Percentiles rank a stretch among this genome's conserved stretches.
These are phyloP conservation scores for Allacma fusca DNA, from an alignment of 2,888 invertebrate species.

Conservation along the genomic window DNA sequence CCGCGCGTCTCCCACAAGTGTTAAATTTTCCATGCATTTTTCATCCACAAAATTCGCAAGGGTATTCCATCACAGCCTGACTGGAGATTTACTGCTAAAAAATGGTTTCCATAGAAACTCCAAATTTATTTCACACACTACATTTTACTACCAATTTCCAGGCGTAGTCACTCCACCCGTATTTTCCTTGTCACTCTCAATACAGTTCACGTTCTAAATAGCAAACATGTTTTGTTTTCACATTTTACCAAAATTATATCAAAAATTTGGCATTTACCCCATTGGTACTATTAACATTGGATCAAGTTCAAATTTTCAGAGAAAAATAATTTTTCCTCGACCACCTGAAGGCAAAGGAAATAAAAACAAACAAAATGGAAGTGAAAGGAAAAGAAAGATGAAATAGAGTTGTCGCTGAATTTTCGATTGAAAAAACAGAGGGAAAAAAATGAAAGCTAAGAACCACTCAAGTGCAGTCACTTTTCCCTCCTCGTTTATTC, in stretches of 20 bases:
- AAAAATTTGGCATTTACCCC: no score
- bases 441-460: background rate
- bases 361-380: background rate
- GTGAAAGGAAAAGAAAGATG: background rate
- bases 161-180: no score
- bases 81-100: background rate
- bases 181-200: no score
- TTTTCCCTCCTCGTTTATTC: background rate
- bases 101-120: no score
- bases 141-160: no score
- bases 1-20: background rate
- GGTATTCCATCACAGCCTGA: background rate
- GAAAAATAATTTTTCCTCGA: background rate
- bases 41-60: background rate
- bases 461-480: conserved; percentile 23
- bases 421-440: conserved; percentile 7
- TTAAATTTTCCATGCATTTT: conserved; percentile 2
- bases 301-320: no score
- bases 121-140: no score
- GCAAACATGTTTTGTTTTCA: no score
- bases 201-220: no score
- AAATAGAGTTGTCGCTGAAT: conserved; percentile 25
- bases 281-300: no score
- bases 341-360: conserved; percentile 2
- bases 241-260: no score